A percentile compares a stretch with the other conserved stretches of the same genome.
These are phyloP conservation scores for Diceros bicornis DNA, from an alignment of 2,797 vertebrate genomes.

Conservation along the genomic window DNA sequence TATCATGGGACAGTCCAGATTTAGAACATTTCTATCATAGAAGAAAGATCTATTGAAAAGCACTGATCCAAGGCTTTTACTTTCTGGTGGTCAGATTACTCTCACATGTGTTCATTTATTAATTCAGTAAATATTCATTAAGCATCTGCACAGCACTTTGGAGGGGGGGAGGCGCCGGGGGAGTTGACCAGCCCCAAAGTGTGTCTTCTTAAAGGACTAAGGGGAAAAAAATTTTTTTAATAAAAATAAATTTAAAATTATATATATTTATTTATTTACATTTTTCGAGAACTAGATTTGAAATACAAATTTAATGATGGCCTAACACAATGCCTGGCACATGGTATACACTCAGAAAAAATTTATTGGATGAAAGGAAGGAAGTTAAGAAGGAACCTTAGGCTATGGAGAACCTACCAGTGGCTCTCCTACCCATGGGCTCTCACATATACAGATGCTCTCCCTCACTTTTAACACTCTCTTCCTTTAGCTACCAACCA, in stretches of 20 bases:
- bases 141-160: neutral
- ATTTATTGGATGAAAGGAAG: neutral
- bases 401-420: neutral
- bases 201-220: neutral
- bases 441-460: neutral
- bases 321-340: constrained; percentile 10
- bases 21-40: neutral
- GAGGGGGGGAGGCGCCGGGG: accelerated
- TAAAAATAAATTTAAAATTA: neutral
- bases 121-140: neutral
- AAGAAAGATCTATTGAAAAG: neutral
- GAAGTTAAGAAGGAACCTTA: neutral
- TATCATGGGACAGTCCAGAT: neutral
- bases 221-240: neutral
- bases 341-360: neutral
- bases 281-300: constrained; percentile 31
- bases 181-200: neutral
- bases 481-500: neutral
- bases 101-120: neutral
- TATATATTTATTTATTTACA: neutral
- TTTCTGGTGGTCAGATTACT: constrained; percentile 14
- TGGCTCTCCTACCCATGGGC: neutral
- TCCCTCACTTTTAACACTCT: neutral
- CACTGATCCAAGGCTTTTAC: neutral
- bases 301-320: constrained; percentile 49